Conservation (phyloP, 2,888 invertebrate genomes). For the Peribatodes rhomboidaria region DNA sequence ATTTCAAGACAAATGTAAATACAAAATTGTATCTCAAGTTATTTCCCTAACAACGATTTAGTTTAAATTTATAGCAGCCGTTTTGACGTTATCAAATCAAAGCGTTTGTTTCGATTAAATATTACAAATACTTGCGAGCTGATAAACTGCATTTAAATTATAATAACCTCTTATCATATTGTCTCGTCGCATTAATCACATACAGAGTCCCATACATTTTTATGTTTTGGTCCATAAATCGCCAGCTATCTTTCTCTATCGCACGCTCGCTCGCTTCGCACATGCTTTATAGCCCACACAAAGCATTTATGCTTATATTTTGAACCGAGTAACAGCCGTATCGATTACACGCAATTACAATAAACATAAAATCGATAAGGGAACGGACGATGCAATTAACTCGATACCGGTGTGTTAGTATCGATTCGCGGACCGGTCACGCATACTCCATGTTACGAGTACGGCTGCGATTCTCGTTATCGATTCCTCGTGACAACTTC, state of each 20-base stretch:
- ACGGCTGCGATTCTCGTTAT: slow-evolving; percentile 55
- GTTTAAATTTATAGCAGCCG: neutral
- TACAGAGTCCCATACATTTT: slow-evolving; percentile 17
- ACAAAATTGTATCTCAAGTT: too few species aligned
- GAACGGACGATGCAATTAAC: slow-evolving; percentile 58
- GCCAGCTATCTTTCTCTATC: slow-evolving; percentile 18
- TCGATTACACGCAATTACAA: slow-evolving; percentile 50
- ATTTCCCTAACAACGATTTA: too few species aligned
- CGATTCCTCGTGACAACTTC: slow-evolving; percentile 64
- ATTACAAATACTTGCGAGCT: neutral
- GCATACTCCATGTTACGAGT: slow-evolving; percentile 43
- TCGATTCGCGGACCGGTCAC: slow-evolving; percentile 42
- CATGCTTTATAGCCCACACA: slow-evolving; percentile 25
- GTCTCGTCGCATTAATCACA: slow-evolving; percentile 19
- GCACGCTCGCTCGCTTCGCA: slow-evolving; percentile 15
- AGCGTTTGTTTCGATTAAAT: slow-evolving; percentile 1
- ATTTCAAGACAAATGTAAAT: too few species aligned
- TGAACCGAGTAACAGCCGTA: slow-evolving; percentile 32
- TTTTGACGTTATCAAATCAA: neutral
- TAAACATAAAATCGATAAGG: slow-evolving; percentile 50
- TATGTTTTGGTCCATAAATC: slow-evolving; percentile 18
- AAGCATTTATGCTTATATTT: slow-evolving; percentile 31
- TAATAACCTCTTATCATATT: slow-evolving; percentile 2
- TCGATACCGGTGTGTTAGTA: slow-evolving; percentile 13
- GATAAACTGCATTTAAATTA: slow-evolving; percentile 2